Evolutionary conservation across 2,888 invertebrate genomes (phyloP).

Genomic region (Lamellibrachia columna): DNA sequence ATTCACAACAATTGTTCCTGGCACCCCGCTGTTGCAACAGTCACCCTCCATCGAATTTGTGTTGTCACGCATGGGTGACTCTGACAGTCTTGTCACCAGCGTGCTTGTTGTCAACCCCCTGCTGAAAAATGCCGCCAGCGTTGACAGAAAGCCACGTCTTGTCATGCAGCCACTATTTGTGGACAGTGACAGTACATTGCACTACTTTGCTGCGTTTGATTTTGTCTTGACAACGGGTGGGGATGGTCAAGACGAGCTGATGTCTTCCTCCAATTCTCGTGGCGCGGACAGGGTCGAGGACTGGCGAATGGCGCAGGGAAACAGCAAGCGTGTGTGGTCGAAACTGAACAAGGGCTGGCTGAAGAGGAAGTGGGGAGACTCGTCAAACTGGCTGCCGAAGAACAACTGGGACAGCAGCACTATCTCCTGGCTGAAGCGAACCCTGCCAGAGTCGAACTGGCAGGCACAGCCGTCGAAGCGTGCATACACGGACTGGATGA

Average conservation of each 20-base stretch:
- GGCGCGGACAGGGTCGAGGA: not conserved
- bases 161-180: not conserved
- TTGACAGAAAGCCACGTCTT: not conserved
- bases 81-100: not conserved
- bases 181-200: not conserved
- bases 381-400: not conserved
- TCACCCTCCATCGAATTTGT: slow-evolving; percentile 2
- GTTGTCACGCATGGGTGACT: not conserved
- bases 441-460: slow-evolving; percentile 30
- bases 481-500: not conserved
- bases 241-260: not conserved
- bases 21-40: not conserved
- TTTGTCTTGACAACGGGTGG: not conserved
- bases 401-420: not conserved
- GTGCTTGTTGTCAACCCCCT: not conserved
- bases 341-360: not conserved
- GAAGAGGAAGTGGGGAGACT: not conserved
- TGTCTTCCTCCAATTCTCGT: not conserved
- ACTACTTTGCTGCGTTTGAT: slow-evolving; percentile 1
- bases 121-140: not conserved
- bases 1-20: slow-evolving; percentile 19
- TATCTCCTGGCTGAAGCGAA: slow-evolving; percentile 33
- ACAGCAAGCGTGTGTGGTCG: not conserved
- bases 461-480: not conserved
- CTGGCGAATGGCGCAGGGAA: no score